Evolutionary conservation across 2,797 vertebrate genomes (phyloP), one percentile per base, ranked within the genome.

Genomic region (Ptychobarbus kaznakovi): DNA sequence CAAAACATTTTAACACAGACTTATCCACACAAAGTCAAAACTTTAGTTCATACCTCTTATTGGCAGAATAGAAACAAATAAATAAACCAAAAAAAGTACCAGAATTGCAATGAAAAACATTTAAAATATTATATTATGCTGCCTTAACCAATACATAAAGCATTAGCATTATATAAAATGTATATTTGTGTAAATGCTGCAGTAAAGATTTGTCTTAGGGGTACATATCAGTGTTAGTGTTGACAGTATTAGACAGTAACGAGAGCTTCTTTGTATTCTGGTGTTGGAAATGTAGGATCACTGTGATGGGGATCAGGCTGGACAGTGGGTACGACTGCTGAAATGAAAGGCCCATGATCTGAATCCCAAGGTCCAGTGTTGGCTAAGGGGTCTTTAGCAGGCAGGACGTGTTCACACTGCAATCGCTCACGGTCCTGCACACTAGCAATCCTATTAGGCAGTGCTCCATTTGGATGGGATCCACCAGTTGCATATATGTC

Each of bases 131-230:
- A 8, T 8, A 61, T 38, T 51, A 74, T 38, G 46, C 73, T 76
- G 75, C 35, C 13, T 25, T 42, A 20, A 78, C 76, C 13, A 44
- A 35, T 61, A 42, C 61, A 42, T 46, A 66, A 65, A 66, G 5
- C 77, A 66, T 66, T 22, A 80, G 25, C 78, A 22, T 80, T 10
- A 80, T 66, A 65, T 20, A 49, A 66, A 22, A 49, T 66, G 42
- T 42, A 66, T 15, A 22, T 65, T 80, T 46, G 11, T 22, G 35
- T 76, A 56, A 38, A 38, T 38, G 5, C 35, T 76, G 42, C 40
- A 22, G 16, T 65, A 65, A 46, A 20, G 10, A 46, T 80, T 22
- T n/a, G 11, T n/a, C 42, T 80, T 66, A 80, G 42, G 61, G 61
- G 18, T 22, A 32, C 6, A 49, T 9, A 46, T 80, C 42, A 66